phyloP scores from a whole-genome alignment of 64 coral and sea anemone genomes.

The Acropora yongei region DNA sequence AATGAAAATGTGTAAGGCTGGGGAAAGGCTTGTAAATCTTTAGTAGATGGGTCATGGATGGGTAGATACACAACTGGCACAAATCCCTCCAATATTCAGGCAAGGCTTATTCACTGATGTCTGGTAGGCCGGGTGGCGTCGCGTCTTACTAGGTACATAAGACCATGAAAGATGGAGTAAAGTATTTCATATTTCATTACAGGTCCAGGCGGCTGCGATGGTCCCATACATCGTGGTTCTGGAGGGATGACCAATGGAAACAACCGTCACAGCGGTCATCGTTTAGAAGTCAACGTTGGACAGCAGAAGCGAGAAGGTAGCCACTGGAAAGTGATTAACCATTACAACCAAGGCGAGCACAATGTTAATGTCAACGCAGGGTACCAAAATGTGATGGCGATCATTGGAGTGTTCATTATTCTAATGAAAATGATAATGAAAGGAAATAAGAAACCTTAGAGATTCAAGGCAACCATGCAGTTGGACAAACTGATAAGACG shows the following conservation, averaged over 20 bases:
- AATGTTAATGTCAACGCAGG: background rate
- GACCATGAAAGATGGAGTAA: background rate
- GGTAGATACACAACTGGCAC: background rate
- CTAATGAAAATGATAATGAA: background rate
- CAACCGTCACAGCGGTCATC: background rate
- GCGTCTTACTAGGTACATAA: background rate
- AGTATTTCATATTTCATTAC: background rate
- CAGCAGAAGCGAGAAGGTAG: background rate
- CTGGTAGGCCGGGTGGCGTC: background rate
- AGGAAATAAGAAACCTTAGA: background rate
- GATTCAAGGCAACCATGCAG: background rate
- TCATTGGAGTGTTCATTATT: background rate
- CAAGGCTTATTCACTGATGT: background rate
- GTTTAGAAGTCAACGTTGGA: background rate
- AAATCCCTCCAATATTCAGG: background rate
- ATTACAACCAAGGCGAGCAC: background rate
- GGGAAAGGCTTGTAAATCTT: background rate
- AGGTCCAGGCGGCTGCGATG: background rate
- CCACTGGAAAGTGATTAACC: too few species aligned
- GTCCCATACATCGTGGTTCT: background rate
- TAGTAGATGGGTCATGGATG: background rate
- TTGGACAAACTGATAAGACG: background rate
- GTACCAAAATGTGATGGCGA: background rate
- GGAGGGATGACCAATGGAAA: background rate
- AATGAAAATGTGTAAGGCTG: background rate